phyloP scores from a whole-genome alignment of 2,888 invertebrate species.

The Netelia fuscicornis region DNA sequence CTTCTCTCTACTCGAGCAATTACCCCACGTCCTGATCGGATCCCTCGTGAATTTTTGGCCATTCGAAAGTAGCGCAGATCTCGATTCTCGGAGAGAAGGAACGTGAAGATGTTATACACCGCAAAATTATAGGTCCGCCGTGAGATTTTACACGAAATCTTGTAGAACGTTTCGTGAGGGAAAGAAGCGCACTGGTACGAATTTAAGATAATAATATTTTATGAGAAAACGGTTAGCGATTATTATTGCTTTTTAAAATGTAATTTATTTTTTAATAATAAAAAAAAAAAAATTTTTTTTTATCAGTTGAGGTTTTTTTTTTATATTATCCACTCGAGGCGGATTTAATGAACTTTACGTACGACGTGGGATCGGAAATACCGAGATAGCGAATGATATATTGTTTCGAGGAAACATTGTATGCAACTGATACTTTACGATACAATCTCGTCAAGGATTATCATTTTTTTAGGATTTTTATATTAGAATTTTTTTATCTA shows the following conservation, averaged over 20 bases:
- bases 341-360: no score
- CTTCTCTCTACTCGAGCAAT: slow-evolving; percentile 44
- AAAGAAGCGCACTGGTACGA: neutral
- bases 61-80: slow-evolving; percentile 55
- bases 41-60: slow-evolving; percentile 40
- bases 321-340: neutral
- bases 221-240: neutral
- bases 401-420: slow-evolving; percentile 10
- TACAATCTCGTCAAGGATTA: slow-evolving; percentile 17
- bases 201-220: neutral
- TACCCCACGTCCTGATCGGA: slow-evolving; percentile 25
- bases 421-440: slow-evolving; percentile 20
- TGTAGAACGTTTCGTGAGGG: neutral
- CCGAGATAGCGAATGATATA: neutral
- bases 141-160: slow-evolving; percentile 56
- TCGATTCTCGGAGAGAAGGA: slow-evolving; percentile 41
- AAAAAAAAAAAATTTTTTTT: neutral
- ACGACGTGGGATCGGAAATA: no score
- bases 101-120: slow-evolving; percentile 42
- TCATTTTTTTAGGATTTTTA: neutral
- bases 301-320: no score
- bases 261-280: neutral
- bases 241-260: no score
- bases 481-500: neutral
- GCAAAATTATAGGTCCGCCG: slow-evolving; percentile 61